phyloP scores from a whole-genome alignment of 2,888 invertebrate genomes.

The Napeogenes sylphis region DNA sequence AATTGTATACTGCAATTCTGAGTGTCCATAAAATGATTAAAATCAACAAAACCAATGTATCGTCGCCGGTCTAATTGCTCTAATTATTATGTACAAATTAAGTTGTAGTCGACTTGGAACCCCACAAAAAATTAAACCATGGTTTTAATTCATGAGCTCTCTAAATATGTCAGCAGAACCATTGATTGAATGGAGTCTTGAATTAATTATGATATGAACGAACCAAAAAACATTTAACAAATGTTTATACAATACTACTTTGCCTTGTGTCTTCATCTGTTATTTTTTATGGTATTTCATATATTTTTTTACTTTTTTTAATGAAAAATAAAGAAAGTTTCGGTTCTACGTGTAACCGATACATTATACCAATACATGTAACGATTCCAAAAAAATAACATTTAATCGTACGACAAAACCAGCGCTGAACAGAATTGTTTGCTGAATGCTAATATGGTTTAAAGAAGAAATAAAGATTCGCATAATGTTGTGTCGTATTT shows the following conservation, averaged over 20 bases:
- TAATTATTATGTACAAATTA: constrained; percentile 69
- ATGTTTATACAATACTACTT: constrained; percentile 55
- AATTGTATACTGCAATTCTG: no score
- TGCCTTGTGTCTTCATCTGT: not conserved
- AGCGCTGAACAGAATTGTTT: constrained; percentile 70
- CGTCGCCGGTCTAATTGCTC: constrained; percentile 46
- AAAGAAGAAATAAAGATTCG: constrained; percentile 76
- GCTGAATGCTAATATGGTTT: constrained; percentile 76
- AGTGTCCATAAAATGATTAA: no score
- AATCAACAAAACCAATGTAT: no score
- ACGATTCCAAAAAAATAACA: constrained; percentile 74
- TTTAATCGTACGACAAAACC: constrained; percentile 77
- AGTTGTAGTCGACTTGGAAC: constrained; percentile 52
- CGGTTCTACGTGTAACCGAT: not conserved
- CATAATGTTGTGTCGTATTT: constrained; percentile 76
- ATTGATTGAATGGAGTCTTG: constrained; percentile 62
- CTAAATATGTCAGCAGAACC: constrained; percentile 55
- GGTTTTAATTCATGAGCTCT: constrained; percentile 69
- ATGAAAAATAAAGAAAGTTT: not conserved
- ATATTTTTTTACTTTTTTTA: no score
- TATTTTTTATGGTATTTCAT: not conserved
- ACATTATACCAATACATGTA: not conserved
- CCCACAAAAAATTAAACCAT: constrained; percentile 52
- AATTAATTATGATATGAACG: constrained; percentile 68
- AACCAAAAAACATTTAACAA: constrained; percentile 52